Percentiles rank a stretch among this genome's conserved stretches.
Conservation (phyloP, 2,797 vertebrate species). For the Enteromius afrohamiltoni region DNA sequence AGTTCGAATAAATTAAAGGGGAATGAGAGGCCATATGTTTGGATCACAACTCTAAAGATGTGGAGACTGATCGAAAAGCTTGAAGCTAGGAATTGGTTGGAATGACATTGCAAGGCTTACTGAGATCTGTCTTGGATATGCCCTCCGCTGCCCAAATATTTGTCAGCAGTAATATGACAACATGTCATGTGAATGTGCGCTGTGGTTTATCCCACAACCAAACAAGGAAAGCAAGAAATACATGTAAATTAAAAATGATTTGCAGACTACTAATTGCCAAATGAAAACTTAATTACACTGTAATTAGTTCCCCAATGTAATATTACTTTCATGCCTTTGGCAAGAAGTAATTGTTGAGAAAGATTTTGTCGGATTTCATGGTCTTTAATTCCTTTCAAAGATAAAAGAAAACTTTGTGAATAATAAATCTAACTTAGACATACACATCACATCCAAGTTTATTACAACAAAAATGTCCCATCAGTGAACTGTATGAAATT, state of each 20-base stretch:
- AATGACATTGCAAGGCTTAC: background rate
- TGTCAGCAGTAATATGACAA: conserved; percentile 47
- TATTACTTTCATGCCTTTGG: conserved; percentile 65
- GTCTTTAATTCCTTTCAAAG: background rate
- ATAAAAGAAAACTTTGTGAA: conserved; percentile 2
- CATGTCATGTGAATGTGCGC: conserved; percentile 69
- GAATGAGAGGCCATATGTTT: background rate
- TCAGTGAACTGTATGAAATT: conserved; percentile 11
- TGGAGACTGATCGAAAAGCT: background rate
- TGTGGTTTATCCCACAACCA: conserved; percentile 70
- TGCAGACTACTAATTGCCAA: conserved; percentile 59
- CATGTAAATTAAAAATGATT: conserved; percentile 55
- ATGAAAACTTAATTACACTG: conserved; percentile 66
- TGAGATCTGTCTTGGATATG: conserved; percentile 6
- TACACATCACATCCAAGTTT: background rate
- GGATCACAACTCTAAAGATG: no score
- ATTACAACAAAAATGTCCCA: conserved; percentile 41
- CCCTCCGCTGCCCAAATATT: conserved; percentile 15
- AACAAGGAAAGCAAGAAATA: conserved; percentile 36
- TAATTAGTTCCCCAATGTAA: conserved; percentile 78
- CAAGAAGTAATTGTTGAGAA: conserved; percentile 63
- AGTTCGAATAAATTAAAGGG: background rate
- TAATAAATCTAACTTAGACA: background rate
- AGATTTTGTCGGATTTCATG: conserved; percentile 20
- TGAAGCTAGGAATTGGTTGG: background rate